These are phyloP conservation scores for Lepus townsendii DNA, from an alignment of 2,797 vertebrate genomes.

Conservation along the genomic window DNA sequence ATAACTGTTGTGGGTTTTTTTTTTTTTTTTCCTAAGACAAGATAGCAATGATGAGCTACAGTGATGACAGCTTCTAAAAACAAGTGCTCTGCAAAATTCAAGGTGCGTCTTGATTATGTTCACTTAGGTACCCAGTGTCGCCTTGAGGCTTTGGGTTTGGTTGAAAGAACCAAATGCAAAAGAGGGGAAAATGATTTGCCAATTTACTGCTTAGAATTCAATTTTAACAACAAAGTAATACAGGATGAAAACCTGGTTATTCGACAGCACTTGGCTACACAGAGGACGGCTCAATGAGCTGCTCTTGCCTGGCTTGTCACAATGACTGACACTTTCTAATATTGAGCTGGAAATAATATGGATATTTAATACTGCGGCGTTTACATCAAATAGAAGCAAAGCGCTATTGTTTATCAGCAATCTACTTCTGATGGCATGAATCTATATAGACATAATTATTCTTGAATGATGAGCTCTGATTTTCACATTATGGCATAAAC, in stretches of 20 bases:
- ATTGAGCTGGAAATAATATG: constrained; percentile 91
- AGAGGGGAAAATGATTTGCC: constrained; percentile 76
- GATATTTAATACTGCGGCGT: constrained; percentile 90
- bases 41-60: background rate
- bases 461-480: constrained; percentile 87
- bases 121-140: constrained; percentile 57
- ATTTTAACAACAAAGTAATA: constrained; percentile 88
- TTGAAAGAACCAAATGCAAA: constrained; percentile 81
- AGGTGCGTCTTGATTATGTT: constrained; percentile 38
- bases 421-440: constrained; percentile 86
- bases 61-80: constrained; percentile 27
- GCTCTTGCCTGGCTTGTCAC: constrained; percentile 87
- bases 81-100: constrained; percentile 19
- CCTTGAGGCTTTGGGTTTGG: constrained; percentile 78
- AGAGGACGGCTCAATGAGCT: constrained; percentile 83
- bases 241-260: constrained; percentile 86
- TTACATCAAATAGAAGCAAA: constrained; percentile 89
- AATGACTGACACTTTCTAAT: constrained; percentile 91
- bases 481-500: constrained; percentile 86
- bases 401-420: constrained; percentile 90
- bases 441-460: constrained; percentile 89
- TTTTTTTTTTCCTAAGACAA: background rate
- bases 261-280: constrained; percentile 84
- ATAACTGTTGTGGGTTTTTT: background rate
- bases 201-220: constrained; percentile 82